phyloP scores from a whole-genome alignment of 2,888 invertebrate species.

The Polietes domitor region DNA sequence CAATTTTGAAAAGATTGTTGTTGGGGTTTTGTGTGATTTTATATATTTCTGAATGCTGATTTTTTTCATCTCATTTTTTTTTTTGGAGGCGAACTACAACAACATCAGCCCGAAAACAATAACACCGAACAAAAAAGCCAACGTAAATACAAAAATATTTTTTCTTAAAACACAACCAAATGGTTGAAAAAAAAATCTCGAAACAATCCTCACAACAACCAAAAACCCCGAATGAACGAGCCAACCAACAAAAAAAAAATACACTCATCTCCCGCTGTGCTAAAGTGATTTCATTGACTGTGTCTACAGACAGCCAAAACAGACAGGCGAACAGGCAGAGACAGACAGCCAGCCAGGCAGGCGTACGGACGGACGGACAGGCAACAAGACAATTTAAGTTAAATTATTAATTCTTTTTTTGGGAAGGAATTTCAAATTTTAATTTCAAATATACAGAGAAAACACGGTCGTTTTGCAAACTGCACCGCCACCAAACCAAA shows the following conservation, averaged over 20 bases:
- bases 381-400: conserved; percentile 38
- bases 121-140: conserved; percentile 8
- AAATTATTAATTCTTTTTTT: conserved; percentile 34
- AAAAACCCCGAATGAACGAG: conserved; percentile 55
- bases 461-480: background rate
- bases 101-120: background rate
- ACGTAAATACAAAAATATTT: conserved; percentile 30
- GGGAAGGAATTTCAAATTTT: conserved; percentile 28
- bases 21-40: conserved; percentile 43
- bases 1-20: conserved; percentile 30
- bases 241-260: conserved; percentile 49
- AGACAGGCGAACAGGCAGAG: conserved; percentile 47
- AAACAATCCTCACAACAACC: conserved; percentile 26
- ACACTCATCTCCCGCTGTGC: conserved; percentile 76
- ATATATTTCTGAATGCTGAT: conserved; percentile 19
- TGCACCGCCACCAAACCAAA: background rate
- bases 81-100: conserved; percentile 25
- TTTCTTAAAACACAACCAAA: conserved; percentile 20
- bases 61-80: conserved; percentile 25
- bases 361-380: conserved; percentile 40
- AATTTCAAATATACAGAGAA: conserved; percentile 7
- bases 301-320: conserved; percentile 63
- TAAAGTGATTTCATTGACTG: conserved; percentile 72
- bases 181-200: conserved; percentile 17
- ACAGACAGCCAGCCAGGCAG: conserved; percentile 44